phyloP scores from a whole-genome alignment of 2,113 vertebrate genomes.

The Antigone vipio region DNA sequence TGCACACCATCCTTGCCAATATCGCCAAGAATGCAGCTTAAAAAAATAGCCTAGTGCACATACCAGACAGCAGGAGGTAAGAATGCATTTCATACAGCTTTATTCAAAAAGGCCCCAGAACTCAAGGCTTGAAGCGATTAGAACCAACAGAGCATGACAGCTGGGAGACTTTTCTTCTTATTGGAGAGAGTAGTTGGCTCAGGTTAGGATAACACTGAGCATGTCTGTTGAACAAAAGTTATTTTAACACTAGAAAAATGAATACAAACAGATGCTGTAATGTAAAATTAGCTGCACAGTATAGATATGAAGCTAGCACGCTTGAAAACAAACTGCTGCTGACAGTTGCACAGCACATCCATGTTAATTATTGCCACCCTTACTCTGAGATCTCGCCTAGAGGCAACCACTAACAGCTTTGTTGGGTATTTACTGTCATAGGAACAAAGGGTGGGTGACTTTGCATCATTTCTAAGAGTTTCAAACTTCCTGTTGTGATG shows the following conservation, averaged over 20 bases:
- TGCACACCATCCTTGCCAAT: not conserved
- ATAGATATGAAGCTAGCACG: not conserved
- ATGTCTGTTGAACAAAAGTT: not conserved
- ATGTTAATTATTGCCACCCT: not conserved
- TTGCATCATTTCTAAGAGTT: not conserved
- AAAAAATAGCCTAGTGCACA: conserved; percentile 32
- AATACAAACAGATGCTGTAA: not conserved
- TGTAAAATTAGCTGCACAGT: not conserved
- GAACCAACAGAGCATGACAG: not conserved
- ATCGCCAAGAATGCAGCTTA: conserved; percentile 42
- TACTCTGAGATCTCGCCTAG: not conserved
- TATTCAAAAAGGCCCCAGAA: not conserved
- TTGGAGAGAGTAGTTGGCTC: not conserved
- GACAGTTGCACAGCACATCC: not conserved
- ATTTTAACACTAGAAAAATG: not conserved
- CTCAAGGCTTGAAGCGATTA: not conserved
- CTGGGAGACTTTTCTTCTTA: not conserved
- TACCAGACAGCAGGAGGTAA: conserved; percentile 38
- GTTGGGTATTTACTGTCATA: not conserved
- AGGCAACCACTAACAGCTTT: not conserved
- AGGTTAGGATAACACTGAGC: not conserved
- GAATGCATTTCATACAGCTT: not conserved
- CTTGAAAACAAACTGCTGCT: not conserved
- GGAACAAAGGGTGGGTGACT: not conserved
- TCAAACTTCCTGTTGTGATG: not conserved